Conservation (phyloP, 2,113 vertebrate species). For the Elaphurus davidianus region DNA sequence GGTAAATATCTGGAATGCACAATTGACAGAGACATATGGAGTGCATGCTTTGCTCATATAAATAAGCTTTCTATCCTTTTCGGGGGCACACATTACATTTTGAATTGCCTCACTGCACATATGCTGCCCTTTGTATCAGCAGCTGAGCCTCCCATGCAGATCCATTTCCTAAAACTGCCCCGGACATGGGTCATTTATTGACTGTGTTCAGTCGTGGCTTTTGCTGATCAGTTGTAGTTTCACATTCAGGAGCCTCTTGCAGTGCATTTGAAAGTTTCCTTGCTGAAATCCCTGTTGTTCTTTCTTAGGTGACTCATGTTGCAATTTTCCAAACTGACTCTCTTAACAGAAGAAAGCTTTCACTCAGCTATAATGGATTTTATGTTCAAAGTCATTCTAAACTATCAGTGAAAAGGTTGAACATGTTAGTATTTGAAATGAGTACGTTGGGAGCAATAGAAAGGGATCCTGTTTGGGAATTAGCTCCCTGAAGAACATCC, state of each 20-base stretch:
- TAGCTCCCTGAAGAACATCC: neutral
- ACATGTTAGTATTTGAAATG: neutral
- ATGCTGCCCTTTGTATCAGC: neutral
- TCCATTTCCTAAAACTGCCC: slow-evolving; percentile 30
- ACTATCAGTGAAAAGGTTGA: neutral
- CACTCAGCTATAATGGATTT: slow-evolving; percentile 36
- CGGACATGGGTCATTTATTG: slow-evolving; percentile 29
- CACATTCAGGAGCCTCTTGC: neutral
- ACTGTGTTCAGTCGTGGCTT: neutral
- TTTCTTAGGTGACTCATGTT: slow-evolving; percentile 52
- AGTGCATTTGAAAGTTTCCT: slow-evolving; percentile 40
- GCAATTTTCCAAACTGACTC: slow-evolving; percentile 56
- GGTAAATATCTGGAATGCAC: slow-evolving; percentile 56
- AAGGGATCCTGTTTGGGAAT: neutral
- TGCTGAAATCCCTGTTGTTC: slow-evolving; percentile 19
- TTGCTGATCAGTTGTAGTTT: slow-evolving; percentile 39
- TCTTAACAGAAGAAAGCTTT: slow-evolving; percentile 34
- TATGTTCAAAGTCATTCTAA: slow-evolving; percentile 37
- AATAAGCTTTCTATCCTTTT: slow-evolving; percentile 45
- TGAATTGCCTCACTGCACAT: slow-evolving; percentile 43
- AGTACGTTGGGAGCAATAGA: neutral
- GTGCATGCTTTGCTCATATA: slow-evolving; percentile 32
- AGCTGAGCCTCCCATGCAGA: slow-evolving; percentile 31
- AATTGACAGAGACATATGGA: slow-evolving; percentile 52
- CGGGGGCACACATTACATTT: neutral